Conservation (phyloP, 2,113 vertebrate species). For the Myotis yumanensis region DNA sequence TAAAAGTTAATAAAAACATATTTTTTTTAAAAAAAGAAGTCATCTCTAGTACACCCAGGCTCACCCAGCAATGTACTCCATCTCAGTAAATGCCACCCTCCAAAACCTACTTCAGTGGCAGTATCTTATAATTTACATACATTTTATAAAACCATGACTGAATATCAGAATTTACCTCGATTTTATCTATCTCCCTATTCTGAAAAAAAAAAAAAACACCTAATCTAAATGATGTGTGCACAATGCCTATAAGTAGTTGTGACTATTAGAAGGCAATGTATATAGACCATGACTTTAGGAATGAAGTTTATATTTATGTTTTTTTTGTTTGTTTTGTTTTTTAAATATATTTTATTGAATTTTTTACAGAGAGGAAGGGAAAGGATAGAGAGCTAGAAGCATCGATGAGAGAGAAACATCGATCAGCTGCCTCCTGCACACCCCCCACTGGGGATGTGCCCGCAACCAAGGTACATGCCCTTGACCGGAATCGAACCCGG, state of each 20-base stretch:
- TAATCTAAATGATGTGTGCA: background rate
- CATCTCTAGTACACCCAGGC: background rate
- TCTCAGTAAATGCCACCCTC: background rate
- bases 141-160: background rate
- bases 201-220: background rate
- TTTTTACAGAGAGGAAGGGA: too few relatives aligned
- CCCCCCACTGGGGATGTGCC: too few relatives aligned
- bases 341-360: too few relatives aligned
- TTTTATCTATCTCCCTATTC: background rate
- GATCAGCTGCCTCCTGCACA: too few relatives aligned
- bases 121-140: background rate
- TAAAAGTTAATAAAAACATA: too few relatives aligned
- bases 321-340: background rate
- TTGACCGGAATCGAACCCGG: too few relatives aligned
- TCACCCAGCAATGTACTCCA: background rate
- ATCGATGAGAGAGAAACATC: too few relatives aligned
- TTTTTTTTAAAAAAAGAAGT: background rate
- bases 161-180: background rate
- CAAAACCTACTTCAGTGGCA: background rate
- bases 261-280: background rate
- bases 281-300: background rate
- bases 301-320: background rate
- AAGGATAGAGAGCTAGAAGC: too few relatives aligned
- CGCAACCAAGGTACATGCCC: too few relatives aligned
- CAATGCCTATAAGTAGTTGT: background rate